These are phyloP conservation scores for Saccostrea echinata DNA, from an alignment of 1,140 invertebrate genomes.

Conservation along the genomic window DNA sequence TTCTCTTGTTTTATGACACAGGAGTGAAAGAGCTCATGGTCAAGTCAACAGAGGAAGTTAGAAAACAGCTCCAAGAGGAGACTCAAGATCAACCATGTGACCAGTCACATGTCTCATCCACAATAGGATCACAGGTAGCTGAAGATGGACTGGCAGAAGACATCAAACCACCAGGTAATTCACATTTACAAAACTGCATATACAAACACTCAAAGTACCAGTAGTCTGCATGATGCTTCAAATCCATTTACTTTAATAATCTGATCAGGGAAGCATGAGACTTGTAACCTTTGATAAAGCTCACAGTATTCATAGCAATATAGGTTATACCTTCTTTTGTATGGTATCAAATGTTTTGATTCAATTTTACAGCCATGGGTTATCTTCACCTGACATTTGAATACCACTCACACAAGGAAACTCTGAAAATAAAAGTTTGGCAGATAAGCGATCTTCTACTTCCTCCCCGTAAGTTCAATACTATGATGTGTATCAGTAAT, in stretches of 20 bases:
- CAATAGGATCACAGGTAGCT: background rate
- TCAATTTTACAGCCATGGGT: slow-evolving; percentile 69
- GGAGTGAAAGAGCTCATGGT: slow-evolving; percentile 54
- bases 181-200: background rate
- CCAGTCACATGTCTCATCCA: background rate
- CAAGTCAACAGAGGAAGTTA: slow-evolving; percentile 47
- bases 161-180: slow-evolving; percentile 50
- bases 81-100: slow-evolving; percentile 6
- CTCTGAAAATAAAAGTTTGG: slow-evolving; percentile 76
- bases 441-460: slow-evolving; percentile 75
- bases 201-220: too few relatives aligned
- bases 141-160: slow-evolving; percentile 37
- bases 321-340: background rate
- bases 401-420: slow-evolving; percentile 73
- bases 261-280: too few relatives aligned
- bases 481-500: background rate
- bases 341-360: background rate
- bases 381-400: slow-evolving; percentile 77
- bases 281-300: too few relatives aligned
- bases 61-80: slow-evolving; percentile 36
- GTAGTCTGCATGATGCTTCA: too few relatives aligned
- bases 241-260: too few relatives aligned
- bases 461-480: slow-evolving; percentile 73
- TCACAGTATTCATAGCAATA: too few relatives aligned
- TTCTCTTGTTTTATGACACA: slow-evolving; percentile 15